A percentile compares a stretch with the other conserved stretches of the same genome.
phyloP scores from a whole-genome alignment of 1,140 invertebrate species.

The Solenopsis invicta region DNA sequence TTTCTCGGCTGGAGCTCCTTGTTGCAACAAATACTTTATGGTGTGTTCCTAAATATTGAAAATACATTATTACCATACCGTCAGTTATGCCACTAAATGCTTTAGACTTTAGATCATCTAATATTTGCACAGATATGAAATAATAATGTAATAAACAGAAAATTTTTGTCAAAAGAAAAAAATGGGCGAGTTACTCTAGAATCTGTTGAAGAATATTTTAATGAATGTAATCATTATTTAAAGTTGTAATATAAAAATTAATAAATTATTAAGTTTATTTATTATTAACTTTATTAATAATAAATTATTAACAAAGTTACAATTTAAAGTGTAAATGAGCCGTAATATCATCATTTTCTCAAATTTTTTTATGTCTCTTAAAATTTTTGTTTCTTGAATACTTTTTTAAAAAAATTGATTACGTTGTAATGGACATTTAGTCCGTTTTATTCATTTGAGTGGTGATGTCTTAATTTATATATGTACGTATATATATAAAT shows the following conservation, averaged over 20 bases:
- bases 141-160: not conserved
- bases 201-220: too few relatives aligned
- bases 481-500: not conserved
- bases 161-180: not conserved
- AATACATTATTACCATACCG: not conserved
- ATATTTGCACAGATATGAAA: not conserved
- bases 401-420: not conserved
- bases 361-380: not conserved
- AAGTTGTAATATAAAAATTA: too few relatives aligned
- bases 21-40: slow-evolving; percentile 91
- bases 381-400: not conserved
- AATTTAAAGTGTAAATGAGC: too few relatives aligned
- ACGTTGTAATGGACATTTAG: not conserved
- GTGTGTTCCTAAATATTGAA: slow-evolving; percentile 88
- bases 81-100: not conserved
- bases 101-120: not conserved
- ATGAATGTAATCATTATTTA: too few relatives aligned
- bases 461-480: not conserved
- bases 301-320: too few relatives aligned
- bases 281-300: too few relatives aligned
- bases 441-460: not conserved
- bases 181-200: too few relatives aligned
- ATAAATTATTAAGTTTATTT: too few relatives aligned
- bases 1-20: slow-evolving; percentile 92
- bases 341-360: too few relatives aligned